phyloP scores from a whole-genome alignment of 2,888 invertebrate species.

The Archips xylosteana region DNA sequence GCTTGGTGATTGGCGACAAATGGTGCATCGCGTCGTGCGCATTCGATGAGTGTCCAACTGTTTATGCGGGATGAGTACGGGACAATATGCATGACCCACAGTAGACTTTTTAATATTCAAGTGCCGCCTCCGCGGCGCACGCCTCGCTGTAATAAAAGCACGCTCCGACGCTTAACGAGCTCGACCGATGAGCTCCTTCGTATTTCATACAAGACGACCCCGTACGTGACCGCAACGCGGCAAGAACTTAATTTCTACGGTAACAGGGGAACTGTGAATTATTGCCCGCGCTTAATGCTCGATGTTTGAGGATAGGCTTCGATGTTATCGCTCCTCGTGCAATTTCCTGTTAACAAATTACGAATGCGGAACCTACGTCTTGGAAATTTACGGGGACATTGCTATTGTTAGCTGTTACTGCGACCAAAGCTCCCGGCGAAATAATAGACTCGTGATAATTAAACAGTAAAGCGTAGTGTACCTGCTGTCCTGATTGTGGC shows the following conservation, averaged over 20 bases:
- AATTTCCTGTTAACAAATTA: constrained; percentile 43
- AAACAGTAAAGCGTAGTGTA: constrained; percentile 33
- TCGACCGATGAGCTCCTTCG: constrained; percentile 82
- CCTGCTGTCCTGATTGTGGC: constrained; percentile 24
- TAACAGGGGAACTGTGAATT: constrained; percentile 76
- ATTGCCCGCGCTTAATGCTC: constrained; percentile 60
- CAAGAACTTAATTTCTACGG: constrained; percentile 67
- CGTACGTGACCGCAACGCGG: constrained; percentile 78
- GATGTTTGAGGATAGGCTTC: constrained; percentile 48
- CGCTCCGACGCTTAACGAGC: constrained; percentile 83
- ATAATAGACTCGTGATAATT: constrained; percentile 40
- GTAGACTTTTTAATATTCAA: constrained; percentile 79
- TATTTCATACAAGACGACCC: constrained; percentile 82
- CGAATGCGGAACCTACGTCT: constrained; percentile 41
- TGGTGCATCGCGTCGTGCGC: constrained; percentile 21
- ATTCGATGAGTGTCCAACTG: constrained; percentile 35
- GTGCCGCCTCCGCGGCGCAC: constrained; percentile 75
- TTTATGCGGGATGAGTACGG: constrained; percentile 60
- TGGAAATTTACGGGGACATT: constrained; percentile 42
- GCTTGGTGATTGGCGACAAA: constrained; percentile 24
- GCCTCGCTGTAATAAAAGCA: constrained; percentile 82
- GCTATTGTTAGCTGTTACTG: constrained; percentile 40
- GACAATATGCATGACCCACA: constrained; percentile 80
- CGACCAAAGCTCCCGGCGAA: constrained; percentile 16
- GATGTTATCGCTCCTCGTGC: constrained; percentile 38